Percentiles rank a stretch among this genome's conserved stretches.
Evolutionary conservation across 1,140 invertebrate species (phyloP).

Genomic region (Drosophila bocki): DNA sequence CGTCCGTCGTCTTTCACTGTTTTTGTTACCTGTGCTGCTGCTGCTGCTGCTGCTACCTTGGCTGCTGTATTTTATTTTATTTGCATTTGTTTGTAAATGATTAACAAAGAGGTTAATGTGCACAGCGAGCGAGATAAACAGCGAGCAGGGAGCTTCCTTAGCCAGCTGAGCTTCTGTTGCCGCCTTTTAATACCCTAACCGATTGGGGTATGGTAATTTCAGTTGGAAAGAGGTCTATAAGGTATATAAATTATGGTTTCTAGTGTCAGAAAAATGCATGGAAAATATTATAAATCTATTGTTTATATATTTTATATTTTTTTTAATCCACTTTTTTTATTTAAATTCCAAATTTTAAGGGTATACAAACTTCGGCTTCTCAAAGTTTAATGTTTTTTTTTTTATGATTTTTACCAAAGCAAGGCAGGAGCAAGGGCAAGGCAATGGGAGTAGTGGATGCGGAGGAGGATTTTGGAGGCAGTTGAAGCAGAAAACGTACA

Average conservation of each 20-base stretch:
- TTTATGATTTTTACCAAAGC: background rate
- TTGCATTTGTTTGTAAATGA: constrained; percentile 83
- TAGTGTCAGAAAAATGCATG: background rate
- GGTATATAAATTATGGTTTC: background rate
- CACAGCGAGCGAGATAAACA: constrained; percentile 59
- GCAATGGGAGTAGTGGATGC: background rate
- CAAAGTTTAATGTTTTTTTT: background rate
- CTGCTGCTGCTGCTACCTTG: background rate
- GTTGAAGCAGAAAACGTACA: constrained; percentile 17
- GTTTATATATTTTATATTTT: background rate
- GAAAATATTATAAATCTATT: too few species aligned
- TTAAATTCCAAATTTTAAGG: background rate
- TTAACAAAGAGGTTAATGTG: constrained; percentile 84
- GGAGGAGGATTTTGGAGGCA: background rate
- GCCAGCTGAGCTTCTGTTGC: constrained; percentile 36
- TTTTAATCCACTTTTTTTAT: background rate
- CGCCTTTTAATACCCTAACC: background rate
- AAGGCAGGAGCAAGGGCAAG: constrained; percentile 17
- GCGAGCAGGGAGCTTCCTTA: constrained; percentile 40
- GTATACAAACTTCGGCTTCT: background rate
- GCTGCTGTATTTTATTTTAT: constrained; percentile 75
- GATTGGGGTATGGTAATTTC: too few species aligned
- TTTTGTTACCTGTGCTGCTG: constrained; percentile 25
- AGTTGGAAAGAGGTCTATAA: background rate
- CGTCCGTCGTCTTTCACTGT: constrained; percentile 7